Evolutionary conservation across 2,888 invertebrate species (phyloP).

Genomic region (Catotricha subobsoleta): DNA sequence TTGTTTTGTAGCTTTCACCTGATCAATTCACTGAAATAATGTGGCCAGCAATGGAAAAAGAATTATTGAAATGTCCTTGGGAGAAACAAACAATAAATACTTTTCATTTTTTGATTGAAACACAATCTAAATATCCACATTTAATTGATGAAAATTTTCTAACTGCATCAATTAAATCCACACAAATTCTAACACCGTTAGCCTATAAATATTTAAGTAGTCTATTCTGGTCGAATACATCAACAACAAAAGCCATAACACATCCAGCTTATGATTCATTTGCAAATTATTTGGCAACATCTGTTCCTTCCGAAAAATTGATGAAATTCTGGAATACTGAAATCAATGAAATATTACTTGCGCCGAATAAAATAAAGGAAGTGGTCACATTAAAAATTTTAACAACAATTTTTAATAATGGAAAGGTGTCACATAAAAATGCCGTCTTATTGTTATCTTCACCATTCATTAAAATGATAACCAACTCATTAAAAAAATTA

Average conservation of each 20-base stretch:
- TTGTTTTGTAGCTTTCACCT: conserved; percentile 30
- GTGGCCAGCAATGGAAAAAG: conserved; percentile 41
- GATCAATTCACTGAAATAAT: conserved; percentile 36
- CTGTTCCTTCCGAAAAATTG: conserved; percentile 34
- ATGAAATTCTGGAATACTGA: conserved; percentile 38
- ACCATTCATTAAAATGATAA: conserved; percentile 44
- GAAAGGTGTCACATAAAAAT: not conserved
- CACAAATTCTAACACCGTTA: conserved; percentile 38
- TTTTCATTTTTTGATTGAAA: conserved; percentile 38
- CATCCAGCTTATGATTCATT: conserved; percentile 49
- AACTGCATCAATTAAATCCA: conserved; percentile 36
- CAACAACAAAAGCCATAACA: conserved; percentile 25
- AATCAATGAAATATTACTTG: conserved; percentile 29
- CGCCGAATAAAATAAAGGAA: conserved; percentile 39
- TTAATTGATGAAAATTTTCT: conserved; percentile 35
- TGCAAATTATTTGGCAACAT: conserved; percentile 34
- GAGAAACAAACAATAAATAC: conserved; percentile 45
- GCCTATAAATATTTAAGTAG: conserved; percentile 37
- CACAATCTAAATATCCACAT: conserved; percentile 30
- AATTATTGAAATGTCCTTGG: conserved; percentile 39
- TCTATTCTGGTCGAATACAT: conserved; percentile 38
- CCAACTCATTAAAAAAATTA: conserved; percentile 42
- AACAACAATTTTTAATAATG: conserved; percentile 31
- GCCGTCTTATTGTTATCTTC: conserved; percentile 36
- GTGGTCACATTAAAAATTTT: conserved; percentile 40